phyloP scores from a whole-genome alignment of 2,113 vertebrate species.

The Dromas ardeola region DNA sequence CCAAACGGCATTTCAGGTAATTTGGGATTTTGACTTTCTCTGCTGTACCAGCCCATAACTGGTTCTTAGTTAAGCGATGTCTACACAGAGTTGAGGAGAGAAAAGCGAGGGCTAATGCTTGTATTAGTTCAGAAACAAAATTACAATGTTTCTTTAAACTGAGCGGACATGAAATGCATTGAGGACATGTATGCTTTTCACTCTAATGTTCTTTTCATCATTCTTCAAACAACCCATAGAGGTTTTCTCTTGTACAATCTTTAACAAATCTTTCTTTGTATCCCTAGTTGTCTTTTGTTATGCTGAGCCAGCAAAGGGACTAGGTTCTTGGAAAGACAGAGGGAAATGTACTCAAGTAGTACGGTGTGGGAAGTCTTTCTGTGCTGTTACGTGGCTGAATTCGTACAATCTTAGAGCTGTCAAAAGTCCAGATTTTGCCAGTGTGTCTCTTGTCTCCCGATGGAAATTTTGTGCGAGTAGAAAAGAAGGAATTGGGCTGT shows the following conservation, averaged over 20 bases:
- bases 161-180: not conserved
- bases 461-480: not conserved
- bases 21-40: not conserved
- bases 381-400: not conserved
- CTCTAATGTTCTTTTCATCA: slow-evolving; percentile 18
- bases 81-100: not conserved
- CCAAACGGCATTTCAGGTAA: not conserved
- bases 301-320: not conserved
- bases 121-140: not conserved
- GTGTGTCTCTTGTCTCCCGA: not conserved
- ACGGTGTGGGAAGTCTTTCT: not conserved
- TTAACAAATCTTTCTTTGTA: slow-evolving; percentile 8
- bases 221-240: not conserved
- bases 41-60: not conserved
- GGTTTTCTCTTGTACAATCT: not conserved
- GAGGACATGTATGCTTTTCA: not conserved
- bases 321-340: not conserved
- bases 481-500: not conserved
- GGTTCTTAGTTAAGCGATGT: not conserved
- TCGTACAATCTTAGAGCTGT: not conserved
- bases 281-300: not conserved
- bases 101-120: not conserved
- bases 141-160: not conserved
- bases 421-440: not conserved
- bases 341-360: not conserved